phyloP scores from a whole-genome alignment of 2,888 invertebrate species.

The Leptarthrus brevirostris region DNA sequence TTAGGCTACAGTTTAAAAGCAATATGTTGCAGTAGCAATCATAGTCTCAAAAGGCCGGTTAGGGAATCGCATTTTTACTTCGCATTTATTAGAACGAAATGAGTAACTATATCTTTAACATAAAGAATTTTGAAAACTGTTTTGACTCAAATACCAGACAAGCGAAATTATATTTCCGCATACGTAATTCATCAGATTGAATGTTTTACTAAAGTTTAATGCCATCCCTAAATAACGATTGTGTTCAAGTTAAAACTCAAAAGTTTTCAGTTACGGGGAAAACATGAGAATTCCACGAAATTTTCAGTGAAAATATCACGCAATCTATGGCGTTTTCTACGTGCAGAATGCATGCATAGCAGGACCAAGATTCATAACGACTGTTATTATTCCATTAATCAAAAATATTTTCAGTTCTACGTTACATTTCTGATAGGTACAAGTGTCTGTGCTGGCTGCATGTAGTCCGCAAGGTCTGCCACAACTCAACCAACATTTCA shows the following conservation, averaged over 20 bases:
- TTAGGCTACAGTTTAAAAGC: too few relatives aligned
- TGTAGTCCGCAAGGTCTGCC: slow-evolving; percentile 12
- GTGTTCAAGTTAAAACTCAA: neutral
- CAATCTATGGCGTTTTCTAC: neutral
- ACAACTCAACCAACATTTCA: slow-evolving; percentile 2
- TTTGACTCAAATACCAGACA: too few relatives aligned
- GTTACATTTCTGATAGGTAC: slow-evolving; percentile 25
- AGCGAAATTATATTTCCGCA: too few relatives aligned
- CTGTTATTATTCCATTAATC: slow-evolving; percentile 45
- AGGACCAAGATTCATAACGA: slow-evolving; percentile 19
- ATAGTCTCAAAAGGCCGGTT: too few relatives aligned
- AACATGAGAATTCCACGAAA: neutral
- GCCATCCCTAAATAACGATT: neutral
- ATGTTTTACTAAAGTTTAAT: too few relatives aligned
- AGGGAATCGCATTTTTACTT: too few relatives aligned
- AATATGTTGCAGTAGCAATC: too few relatives aligned
- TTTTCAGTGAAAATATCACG: neutral
- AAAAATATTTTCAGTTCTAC: slow-evolving; percentile 34
- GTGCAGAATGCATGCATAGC: neutral
- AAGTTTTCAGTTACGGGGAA: neutral
- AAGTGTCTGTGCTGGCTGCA: slow-evolving; percentile 9
- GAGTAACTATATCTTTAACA: too few relatives aligned
- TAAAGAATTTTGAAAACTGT: too few relatives aligned
- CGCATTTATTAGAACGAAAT: too few relatives aligned
- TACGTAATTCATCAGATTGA: too few relatives aligned